Base-by-base conservation (phyloP, 1,140 invertebrate species). In the Kradibia gibbosae region DNA sequence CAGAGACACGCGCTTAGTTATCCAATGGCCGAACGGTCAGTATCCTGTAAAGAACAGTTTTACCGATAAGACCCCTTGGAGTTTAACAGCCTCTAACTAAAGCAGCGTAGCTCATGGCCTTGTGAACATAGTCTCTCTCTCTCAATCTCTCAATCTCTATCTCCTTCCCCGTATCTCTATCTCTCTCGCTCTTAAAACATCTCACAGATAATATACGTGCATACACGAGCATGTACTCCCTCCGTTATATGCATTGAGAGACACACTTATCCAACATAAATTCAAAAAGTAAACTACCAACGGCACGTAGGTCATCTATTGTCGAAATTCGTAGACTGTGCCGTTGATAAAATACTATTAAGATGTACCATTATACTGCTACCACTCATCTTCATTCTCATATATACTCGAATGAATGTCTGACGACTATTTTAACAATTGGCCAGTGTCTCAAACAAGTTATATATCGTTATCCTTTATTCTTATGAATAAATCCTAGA, bases 81-180 rank as follows among this genome's bases (percentile, higher is more conserved):
- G 88, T 88, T 88, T 88, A 89, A 89, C 88, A 88, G 88, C 87
- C 88, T 84, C 87, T 73, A 87, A 87, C 86, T 88, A 89, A 88
- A 89, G 87, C 85, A 88, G 85, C 86, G 31, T 42, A 72, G 20
- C 73, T 53, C 45, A 67, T 50, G 50, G 22, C 17, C 3, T 11
- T 22, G 3, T 22, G 48, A 20, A 25, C 36, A 31, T 55, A 45
- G 1, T 62, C 34, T 39, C 20, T 45, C 67, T 28, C 11, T 22
- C 13, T 62, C 57, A 8, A 25, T 71, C n/a, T 17, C 15, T 11
- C 50, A 4, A 53, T 53, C 10, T 83, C 73, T 80, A 74, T 45
- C 42, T 55, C 45, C 25, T 1, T 39, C 36, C 22, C 3, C 50
- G 13, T 45, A 62, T 25, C 60, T 31, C 7, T 25, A 28, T 45